Conservation (phyloP, 2,113 vertebrate species). For the Cephalopterus ornatus region DNA sequence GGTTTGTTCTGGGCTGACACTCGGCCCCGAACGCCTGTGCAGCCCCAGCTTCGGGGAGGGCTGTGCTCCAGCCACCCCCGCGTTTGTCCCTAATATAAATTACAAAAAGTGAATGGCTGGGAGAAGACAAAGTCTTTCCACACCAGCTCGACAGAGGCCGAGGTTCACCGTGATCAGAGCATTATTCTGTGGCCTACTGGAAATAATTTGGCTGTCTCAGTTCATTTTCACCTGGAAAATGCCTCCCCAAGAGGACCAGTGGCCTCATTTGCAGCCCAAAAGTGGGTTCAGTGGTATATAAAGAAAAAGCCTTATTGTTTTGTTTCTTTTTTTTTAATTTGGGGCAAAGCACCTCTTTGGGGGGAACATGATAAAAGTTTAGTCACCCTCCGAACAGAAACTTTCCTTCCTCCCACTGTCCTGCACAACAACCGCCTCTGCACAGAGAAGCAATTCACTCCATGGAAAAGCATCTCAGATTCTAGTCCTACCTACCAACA, state of each 20-base stretch:
- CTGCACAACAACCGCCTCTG: neutral
- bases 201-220: conserved; percentile 39
- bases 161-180: neutral
- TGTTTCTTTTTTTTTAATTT: neutral
- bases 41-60: neutral
- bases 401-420: neutral
- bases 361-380: accelerated
- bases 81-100: neutral
- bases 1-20: neutral
- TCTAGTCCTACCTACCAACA: neutral
- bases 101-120: neutral
- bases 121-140: conserved; percentile 14
- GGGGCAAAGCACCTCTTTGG: neutral
- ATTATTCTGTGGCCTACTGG: conserved; percentile 29
- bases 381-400: neutral
- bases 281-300: neutral
- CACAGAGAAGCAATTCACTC: neutral
- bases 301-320: neutral
- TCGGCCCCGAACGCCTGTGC: accelerated
- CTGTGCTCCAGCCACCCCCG: neutral
- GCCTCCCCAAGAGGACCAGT: neutral
- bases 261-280: neutral
- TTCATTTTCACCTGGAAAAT: conserved; percentile 24
- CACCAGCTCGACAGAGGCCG: neutral
- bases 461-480: neutral